Evolutionary conservation across 1,140 invertebrate genomes (phyloP).

Genomic region (Cherax destructor): DNA sequence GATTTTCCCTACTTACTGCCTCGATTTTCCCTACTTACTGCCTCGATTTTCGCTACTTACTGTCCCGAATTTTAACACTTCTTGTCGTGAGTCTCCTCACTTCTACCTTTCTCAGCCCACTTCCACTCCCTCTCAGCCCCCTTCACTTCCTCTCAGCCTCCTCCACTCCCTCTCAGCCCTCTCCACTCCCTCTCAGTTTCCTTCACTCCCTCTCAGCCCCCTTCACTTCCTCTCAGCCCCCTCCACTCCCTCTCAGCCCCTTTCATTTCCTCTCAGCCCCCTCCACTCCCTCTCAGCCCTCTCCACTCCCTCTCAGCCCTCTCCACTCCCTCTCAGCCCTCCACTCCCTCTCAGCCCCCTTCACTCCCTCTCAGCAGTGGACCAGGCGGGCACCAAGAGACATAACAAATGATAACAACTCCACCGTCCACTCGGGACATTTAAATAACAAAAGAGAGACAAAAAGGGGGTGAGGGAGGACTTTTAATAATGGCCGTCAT

Average conservation of each 20-base stretch:
- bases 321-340: neutral
- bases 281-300: no score
- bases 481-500: slow-evolving; percentile 55
- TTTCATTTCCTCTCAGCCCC: no score
- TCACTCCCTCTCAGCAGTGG: neutral
- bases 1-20: no score
- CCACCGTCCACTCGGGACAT: slow-evolving; percentile 43
- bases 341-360: neutral
- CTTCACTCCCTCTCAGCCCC: no score
- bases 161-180: neutral
- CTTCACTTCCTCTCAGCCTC: no score
- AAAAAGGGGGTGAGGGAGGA: neutral
- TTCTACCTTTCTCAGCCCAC: no score
- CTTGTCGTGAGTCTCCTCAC: neutral
- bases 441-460: slow-evolving; percentile 48
- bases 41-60: no score
- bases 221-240: no score
- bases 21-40: no score
- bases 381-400: neutral
- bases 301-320: neutral
- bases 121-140: neutral
- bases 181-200: no score
- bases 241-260: no score
- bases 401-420: slow-evolving; percentile 47
- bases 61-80: no score